Evolutionary conservation across 2,888 invertebrate species (phyloP).

Genomic region (Cheilosia urbana): DNA sequence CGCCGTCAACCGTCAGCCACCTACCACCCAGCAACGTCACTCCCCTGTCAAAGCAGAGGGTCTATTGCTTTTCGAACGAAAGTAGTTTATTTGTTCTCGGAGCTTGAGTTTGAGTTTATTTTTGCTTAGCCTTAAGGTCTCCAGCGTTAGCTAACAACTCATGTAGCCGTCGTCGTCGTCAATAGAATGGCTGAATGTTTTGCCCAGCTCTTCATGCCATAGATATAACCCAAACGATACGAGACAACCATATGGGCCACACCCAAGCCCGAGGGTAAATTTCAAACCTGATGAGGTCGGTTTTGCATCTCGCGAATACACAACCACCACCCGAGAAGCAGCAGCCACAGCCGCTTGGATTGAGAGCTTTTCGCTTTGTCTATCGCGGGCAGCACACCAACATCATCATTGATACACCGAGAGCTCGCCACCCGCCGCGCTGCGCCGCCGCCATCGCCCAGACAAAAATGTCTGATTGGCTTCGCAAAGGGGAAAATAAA

Average conservation of each 20-base stretch:
- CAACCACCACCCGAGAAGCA: slow-evolving; percentile 39
- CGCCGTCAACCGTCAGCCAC: slow-evolving; percentile 1
- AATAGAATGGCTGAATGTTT: slow-evolving; percentile 69
- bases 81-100: slow-evolving; percentile 73
- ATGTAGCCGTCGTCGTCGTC: slow-evolving; percentile 57
- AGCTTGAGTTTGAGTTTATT: slow-evolving; percentile 61
- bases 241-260: slow-evolving; percentile 76
- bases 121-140: slow-evolving; percentile 73
- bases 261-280: slow-evolving; percentile 77
- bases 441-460: slow-evolving; percentile 31
- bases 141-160: slow-evolving; percentile 72
- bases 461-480: slow-evolving; percentile 68
- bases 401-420: slow-evolving; percentile 47
- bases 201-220: slow-evolving; percentile 66
- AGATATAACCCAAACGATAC: slow-evolving; percentile 72
- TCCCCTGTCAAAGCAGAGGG: slow-evolving; percentile 69
- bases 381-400: slow-evolving; percentile 46
- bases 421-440: slow-evolving; percentile 28
- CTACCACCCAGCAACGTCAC: slow-evolving; percentile 60
- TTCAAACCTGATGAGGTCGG: slow-evolving; percentile 77
- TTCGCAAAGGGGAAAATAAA: slow-evolving; percentile 63
- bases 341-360: slow-evolving; percentile 30
- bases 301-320: slow-evolving; percentile 74
- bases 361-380: slow-evolving; percentile 70
- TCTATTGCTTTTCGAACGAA: slow-evolving; percentile 62